phyloP scores from a whole-genome alignment of 2,888 invertebrate genomes.

The Stenurella melanura region DNA sequence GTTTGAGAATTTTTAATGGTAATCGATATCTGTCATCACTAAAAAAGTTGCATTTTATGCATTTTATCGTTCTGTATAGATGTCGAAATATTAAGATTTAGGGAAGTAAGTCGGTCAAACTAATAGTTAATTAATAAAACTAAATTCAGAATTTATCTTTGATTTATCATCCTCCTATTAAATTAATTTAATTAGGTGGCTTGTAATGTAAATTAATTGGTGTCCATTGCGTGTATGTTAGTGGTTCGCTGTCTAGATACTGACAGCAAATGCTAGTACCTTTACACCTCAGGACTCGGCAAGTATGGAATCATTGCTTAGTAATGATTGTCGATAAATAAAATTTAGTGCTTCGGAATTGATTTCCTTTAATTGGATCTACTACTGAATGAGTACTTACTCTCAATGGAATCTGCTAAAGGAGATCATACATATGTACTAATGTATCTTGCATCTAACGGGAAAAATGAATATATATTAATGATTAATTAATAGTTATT shows the following conservation, averaged over 20 bases:
- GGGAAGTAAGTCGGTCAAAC: neutral
- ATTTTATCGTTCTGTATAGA: no score
- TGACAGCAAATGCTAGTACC: slow-evolving; percentile 22
- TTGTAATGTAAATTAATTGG: slow-evolving; percentile 70
- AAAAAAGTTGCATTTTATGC: no score
- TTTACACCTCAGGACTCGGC: neutral
- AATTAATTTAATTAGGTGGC: slow-evolving; percentile 69
- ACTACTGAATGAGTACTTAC: neutral
- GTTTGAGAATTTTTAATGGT: no score
- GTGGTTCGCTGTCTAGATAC: slow-evolving; percentile 33
- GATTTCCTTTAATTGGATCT: slow-evolving; percentile 5
- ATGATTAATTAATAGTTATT: no score
- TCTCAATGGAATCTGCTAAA: neutral
- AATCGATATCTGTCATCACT: no score
- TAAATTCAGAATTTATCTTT: slow-evolving; percentile 46
- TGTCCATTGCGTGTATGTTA: slow-evolving; percentile 65
- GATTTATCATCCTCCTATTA: slow-evolving; percentile 61
- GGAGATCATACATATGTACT: neutral
- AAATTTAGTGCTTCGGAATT: slow-evolving; percentile 9
- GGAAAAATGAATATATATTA: no score
- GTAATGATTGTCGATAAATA: slow-evolving; percentile 12
- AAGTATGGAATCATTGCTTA: slow-evolving; percentile 10
- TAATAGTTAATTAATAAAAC: slow-evolving; percentile 48
- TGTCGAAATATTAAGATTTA: no score
- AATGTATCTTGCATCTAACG: neutral